Base-by-base conservation (phyloP, 2,888 invertebrate species). In the Macrophya annulata region DNA sequence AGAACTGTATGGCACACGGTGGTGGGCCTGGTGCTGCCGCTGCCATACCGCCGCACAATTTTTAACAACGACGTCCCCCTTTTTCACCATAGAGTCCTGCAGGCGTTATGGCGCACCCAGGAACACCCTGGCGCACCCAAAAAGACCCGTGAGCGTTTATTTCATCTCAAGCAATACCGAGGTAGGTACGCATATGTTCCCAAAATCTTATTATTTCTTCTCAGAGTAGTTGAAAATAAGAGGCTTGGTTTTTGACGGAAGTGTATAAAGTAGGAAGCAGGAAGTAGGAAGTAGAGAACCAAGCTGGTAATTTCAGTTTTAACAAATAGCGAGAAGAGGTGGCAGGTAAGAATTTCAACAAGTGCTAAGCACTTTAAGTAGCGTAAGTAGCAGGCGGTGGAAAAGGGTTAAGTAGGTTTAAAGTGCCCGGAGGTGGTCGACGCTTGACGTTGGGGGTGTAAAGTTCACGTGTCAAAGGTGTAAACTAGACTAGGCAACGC, bases 401-500 rank as follows among this genome's bases (percentile, higher is more conserved):
- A 25, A 62, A 62, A 62, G 81, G 62, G 81, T 81, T 81, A 62
- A 81, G 81, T 59, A 62, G 81, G 62, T 51, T 51, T 10, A 62
- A 62, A 59, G 81, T 62, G 43, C 59, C 21, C 31, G 81, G 81
- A 10, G 81, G 59, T 43, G 81, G 62, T 62, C 40, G 79, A 12
- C 62, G 51, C 37, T 62, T 25, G 40, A 81, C 37, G 43, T 81
- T 59, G 62, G 43, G 81, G 40, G 81, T 81, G 59, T 37, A 12
- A 0, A 55, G 77, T 77, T 51, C 48, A 77, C 77, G 77, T 31
- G 77, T 77, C 21, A 77, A 62, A 81, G 81, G 81, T 77, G 55
- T 45, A 62, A 81, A 81, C 81, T 62, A 81, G 81, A 81, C 81
- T 25, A 62, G 43, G 43, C 62, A 40, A 81, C 81, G 81, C 81